These are phyloP conservation scores for Psittacula derbiana DNA, from an alignment of 2,797 vertebrate species.

Conservation along the genomic window DNA sequence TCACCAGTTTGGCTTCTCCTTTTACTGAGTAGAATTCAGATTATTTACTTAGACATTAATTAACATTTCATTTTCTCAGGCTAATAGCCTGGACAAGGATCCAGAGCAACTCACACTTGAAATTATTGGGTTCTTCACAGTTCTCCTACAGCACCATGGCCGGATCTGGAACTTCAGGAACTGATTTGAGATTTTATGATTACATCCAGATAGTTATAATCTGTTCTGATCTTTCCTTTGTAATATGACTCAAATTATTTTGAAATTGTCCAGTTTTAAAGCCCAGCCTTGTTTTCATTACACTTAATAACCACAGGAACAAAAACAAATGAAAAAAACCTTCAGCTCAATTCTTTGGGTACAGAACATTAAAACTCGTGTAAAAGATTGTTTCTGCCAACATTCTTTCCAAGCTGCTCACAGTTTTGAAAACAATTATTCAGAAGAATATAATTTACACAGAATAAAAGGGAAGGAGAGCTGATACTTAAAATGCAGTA, in stretches of 20 bases:
- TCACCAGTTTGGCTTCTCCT: not conserved
- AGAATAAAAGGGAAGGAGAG: not conserved
- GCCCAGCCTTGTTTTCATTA: not conserved
- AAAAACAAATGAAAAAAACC: not conserved
- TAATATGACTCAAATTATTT: not conserved
- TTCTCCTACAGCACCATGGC: accelerated
- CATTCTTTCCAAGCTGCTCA: not conserved
- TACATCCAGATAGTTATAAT: not conserved
- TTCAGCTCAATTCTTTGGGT: not conserved
- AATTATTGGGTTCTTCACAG: not conserved
- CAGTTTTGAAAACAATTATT: not conserved
- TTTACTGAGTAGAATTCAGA: not conserved
- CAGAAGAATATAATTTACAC: not conserved
- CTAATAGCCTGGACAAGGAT: not conserved
- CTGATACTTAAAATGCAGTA: not conserved
- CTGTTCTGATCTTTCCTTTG: not conserved
- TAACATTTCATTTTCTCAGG: not conserved
- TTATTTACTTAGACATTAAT: not conserved
- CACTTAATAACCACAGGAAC: not conserved
- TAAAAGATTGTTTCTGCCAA: not conserved
- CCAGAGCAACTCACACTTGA: not conserved
- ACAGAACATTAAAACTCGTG: not conserved
- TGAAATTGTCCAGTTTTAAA: not conserved
- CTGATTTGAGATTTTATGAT: not conserved
- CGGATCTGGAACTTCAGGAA: not conserved